Base-by-base conservation (phyloP, 64 coral and sea anemone species). In the Actinia equina region DNA sequence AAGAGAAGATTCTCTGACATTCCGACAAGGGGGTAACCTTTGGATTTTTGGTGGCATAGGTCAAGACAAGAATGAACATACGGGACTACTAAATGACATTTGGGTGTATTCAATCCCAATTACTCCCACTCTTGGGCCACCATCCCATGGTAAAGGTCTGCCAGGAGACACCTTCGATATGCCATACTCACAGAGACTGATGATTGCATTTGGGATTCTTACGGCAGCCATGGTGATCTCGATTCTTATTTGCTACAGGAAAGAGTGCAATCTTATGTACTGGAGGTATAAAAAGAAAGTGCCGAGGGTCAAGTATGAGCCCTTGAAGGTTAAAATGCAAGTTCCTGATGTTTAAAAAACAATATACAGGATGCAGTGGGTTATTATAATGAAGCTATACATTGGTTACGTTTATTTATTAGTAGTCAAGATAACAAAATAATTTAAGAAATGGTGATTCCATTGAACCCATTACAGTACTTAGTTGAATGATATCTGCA, bases 41-140 rank as follows among this genome's bases (percentile, higher is more conserved):
- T 97, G 88, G 88, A 76, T 97, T 43, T 97, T 97, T 97, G 94
- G 94, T 70, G 94, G 94, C 10, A 46, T 65, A 46, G 94, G 94
- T 12, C 91, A 90, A 85, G 94, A 97, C 60, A 87, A 84, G 1
- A 81, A 77, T 55, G 74, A 82, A 59, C 42, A 13, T 58, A 88
- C 93, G 74, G 94, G 94, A 42, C 42, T 93, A 79, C 79, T 97
- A 60, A 97, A 97, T 55, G 94, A 97, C 44, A 43, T 97, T 62
- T 97, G 94, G 94, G 60, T 93, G 70, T 93, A 77, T 81, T 46
- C 37, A 49, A 17, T 42, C 19, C 4, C 62, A 12, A 59, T 8
- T 6, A 45, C 10, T 2, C 42, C 80, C 44, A 17, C 18, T 79
- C 74, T 27, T 17, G 71, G n/a, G 5, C 55, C 45, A 17, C 67